Evolutionary conservation across 2,888 invertebrate species (phyloP), one percentile per base, ranked within the genome.

Genomic region (Apamea sordens): DNA sequence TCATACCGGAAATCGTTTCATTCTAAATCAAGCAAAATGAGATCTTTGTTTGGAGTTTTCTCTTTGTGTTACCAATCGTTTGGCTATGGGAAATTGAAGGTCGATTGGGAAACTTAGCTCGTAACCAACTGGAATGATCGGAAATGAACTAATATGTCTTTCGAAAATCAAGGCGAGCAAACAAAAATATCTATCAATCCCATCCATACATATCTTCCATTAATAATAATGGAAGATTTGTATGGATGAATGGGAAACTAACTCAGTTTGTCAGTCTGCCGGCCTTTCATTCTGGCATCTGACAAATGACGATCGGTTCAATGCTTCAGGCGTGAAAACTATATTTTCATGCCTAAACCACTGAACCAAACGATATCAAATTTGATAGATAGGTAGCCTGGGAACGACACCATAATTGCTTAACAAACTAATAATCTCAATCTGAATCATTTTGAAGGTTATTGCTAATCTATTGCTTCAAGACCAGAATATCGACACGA

Each of bases 31-130:
- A 78, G 63, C 28, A 50, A 56, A 75, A 73, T 83, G 24, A 72
- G 69, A 73, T 73, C 61, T 59, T 53, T 86, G 83, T 73, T 56
- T 21, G 28, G 13, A 61, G 11, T 69, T 86, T 74, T 83, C 77
- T 82, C 63, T 83, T 83, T 75, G 47, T 65, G n/a, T 82, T 73
- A 56, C 15, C 36, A 56, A 69, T 65, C 32, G 61, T 36, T 61
- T 53, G 28, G n/a, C 13, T 69, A 81, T 76, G 32, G 63, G 41
- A 70, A 71, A 85, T 50, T 83, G 61, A 73, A 79, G 72, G 71
- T 72, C 63, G 28, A 21, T 80, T 65, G 15, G 28, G 18, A 53
- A 81, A 77, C 18, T 59, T 32, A 75, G 5, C 6, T 32, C 7
- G 15, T 59, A 53, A 69, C 5, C 32, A 50, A 63, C 36, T 68